phyloP scores from a whole-genome alignment of 2,113 vertebrate genomes.

The Bothrops jararaca region DNA sequence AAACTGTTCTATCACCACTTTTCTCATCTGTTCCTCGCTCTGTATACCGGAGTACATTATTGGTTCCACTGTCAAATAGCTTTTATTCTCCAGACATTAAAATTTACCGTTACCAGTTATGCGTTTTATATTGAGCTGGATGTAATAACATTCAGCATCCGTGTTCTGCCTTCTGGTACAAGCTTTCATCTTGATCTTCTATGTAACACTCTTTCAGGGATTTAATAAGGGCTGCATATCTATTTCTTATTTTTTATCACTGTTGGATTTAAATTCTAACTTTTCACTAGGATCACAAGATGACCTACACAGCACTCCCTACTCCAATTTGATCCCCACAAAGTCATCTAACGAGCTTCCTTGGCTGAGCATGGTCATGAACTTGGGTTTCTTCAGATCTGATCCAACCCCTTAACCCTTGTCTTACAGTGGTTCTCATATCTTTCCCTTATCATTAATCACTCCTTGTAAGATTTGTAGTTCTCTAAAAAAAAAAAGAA shows the following conservation, averaged over 20 bases:
- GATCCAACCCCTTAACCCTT: neutral
- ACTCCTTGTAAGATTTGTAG: neutral
- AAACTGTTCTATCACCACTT: neutral
- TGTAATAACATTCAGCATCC: neutral
- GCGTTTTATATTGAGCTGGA: neutral
- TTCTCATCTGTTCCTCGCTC: neutral
- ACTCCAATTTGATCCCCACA: neutral
- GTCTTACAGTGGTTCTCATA: neutral
- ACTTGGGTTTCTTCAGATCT: neutral
- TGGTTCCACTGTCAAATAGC: neutral
- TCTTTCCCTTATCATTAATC: neutral
- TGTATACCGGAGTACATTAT: neutral
- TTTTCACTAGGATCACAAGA: neutral
- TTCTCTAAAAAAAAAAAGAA: too few relatives aligned
- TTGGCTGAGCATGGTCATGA: neutral
- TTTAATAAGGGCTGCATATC: neutral
- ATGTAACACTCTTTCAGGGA: neutral
- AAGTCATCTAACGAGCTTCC: neutral
- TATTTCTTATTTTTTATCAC: neutral
- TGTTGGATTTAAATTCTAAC: neutral
- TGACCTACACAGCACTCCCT: neutral
- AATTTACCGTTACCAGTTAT: neutral
- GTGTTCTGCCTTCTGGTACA: neutral
- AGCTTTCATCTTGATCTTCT: neutral
- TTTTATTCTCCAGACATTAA: neutral